These are phyloP conservation scores for Prochilodus magdalenae DNA, from an alignment of 2,113 vertebrate genomes.

Conservation along the genomic window DNA sequence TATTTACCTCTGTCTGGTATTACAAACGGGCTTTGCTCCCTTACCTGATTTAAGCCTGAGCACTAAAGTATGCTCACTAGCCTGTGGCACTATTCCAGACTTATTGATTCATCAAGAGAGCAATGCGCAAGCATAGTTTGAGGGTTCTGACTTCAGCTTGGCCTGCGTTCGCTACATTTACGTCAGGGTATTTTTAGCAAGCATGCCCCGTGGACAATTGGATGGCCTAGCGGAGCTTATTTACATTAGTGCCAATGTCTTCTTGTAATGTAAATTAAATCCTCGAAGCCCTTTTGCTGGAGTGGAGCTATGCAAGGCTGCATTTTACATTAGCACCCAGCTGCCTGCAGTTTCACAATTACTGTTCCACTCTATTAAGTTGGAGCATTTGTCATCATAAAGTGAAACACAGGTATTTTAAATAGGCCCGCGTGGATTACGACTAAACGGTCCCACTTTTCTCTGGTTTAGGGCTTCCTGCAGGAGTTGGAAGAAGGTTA, in stretches of 20 bases:
- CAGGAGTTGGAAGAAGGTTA: constrained; percentile 13
- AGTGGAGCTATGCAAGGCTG: constrained; percentile 34
- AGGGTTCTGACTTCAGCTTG: constrained; percentile 41
- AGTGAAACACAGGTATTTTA: constrained; percentile 41
- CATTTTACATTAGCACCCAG: constrained; percentile 45
- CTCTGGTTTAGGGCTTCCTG: constrained; percentile 30
- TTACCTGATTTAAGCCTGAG: constrained; percentile 42
- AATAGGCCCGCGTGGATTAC: constrained; percentile 39
- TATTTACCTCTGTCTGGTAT: constrained; percentile 1
- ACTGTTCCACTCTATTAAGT: constrained; percentile 46
- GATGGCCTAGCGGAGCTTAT: constrained; percentile 47
- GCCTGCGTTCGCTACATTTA: constrained; percentile 24
- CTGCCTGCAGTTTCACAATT: constrained; percentile 45
- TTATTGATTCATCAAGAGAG: constrained; percentile 50
- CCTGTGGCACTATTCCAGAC: constrained; percentile 45
- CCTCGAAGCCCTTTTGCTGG: constrained; percentile 45
- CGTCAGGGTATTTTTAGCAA: constrained; percentile 45
- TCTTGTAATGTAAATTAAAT: constrained; percentile 56
- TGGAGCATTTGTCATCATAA: constrained; percentile 53
- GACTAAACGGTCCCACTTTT: constrained; percentile 4
- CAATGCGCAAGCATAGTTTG: constrained; percentile 20
- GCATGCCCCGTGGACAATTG: constrained; percentile 34
- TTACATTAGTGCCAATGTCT: constrained; percentile 51
- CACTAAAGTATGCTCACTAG: constrained; percentile 42
- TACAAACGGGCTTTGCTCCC: constrained; percentile 21